A percentile compares a stretch with the other conserved stretches of the same genome.
These are phyloP conservation scores for Holcopasites calliopsidis DNA, from an alignment of 1,140 invertebrate species.

Conservation along the genomic window DNA sequence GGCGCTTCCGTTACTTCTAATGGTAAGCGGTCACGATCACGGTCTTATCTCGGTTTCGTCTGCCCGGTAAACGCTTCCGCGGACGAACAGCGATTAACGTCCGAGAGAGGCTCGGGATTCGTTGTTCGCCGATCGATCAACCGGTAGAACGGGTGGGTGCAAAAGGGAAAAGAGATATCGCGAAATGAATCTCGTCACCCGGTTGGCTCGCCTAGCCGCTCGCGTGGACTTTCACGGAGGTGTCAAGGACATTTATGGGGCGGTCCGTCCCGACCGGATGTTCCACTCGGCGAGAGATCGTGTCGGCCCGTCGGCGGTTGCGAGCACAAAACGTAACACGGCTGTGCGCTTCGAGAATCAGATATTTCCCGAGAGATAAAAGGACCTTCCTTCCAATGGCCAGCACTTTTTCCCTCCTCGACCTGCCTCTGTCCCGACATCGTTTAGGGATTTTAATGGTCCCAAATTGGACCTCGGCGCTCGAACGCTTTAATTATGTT, in stretches of 20 bases:
- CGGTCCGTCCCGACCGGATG: constrained; percentile 50
- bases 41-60: constrained; percentile 21
- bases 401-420: neutral
- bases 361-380: constrained; percentile 56
- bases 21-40: constrained; percentile 68
- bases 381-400: neutral
- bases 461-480: constrained; percentile 56
- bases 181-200: constrained; percentile 26
- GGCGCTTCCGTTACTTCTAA: constrained; percentile 76
- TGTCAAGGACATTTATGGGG: constrained; percentile 58
- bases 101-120: neutral
- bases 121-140: neutral
- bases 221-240: constrained; percentile 44
- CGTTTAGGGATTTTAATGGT: constrained; percentile 67
- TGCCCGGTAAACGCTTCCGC: neutral
- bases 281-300: constrained; percentile 29
- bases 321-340: constrained; percentile 19
- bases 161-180: neutral
- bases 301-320: constrained; percentile 32
- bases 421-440: constrained; percentile 38
- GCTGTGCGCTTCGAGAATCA: constrained; percentile 31
- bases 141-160: neutral
- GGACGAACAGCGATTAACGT: neutral
- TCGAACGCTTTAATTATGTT: constrained; percentile 67
- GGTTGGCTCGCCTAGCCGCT: constrained; percentile 14